These are phyloP conservation scores for Melieria crassipennis DNA, from an alignment of 2,888 invertebrate genomes.

Conservation along the genomic window DNA sequence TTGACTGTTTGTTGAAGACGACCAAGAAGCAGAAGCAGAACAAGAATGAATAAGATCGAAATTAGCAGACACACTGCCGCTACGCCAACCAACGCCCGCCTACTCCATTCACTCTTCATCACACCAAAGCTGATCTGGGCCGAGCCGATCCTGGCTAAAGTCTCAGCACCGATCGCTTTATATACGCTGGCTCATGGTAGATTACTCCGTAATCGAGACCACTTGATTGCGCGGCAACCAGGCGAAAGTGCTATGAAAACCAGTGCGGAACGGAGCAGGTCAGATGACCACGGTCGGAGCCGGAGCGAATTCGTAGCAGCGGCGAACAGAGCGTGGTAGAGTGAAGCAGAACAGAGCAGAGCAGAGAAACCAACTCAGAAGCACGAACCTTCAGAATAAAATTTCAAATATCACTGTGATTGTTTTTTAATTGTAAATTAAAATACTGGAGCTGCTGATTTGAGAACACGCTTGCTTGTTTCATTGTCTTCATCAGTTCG, in stretches of 20 bases:
- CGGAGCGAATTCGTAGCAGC: slow-evolving; percentile 13
- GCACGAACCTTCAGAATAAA: slow-evolving; percentile 51
- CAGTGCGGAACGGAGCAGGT: slow-evolving; percentile 12
- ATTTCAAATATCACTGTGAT: slow-evolving; percentile 66
- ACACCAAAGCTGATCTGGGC: too few relatives aligned
- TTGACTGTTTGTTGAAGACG: slow-evolving; percentile 17
- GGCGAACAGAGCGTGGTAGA: slow-evolving; percentile 21
- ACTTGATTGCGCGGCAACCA: slow-evolving; percentile 20
- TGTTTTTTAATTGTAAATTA: slow-evolving; percentile 66
- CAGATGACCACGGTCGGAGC: not conserved
- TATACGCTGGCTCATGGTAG: too few relatives aligned
- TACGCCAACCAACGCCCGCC: slow-evolving; percentile 11
- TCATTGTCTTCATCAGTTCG: slow-evolving; percentile 28
- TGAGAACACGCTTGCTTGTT: slow-evolving; percentile 56
- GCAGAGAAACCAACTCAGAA: slow-evolving; percentile 43
- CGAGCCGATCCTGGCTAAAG: too few relatives aligned
- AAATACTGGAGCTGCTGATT: slow-evolving; percentile 66
- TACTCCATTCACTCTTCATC: slow-evolving; percentile 17
- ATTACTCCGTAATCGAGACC: not conserved
- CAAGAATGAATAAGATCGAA: slow-evolving; percentile 1
- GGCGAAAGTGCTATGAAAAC: slow-evolving; percentile 13
- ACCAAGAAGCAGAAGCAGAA: too few relatives aligned
- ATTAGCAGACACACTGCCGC: slow-evolving; percentile 24
- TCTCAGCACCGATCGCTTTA: too few relatives aligned
- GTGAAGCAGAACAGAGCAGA: slow-evolving; percentile 15